Evolutionary conservation across 1,140 invertebrate genomes (phyloP).

Genomic region (Apis cerana): DNA sequence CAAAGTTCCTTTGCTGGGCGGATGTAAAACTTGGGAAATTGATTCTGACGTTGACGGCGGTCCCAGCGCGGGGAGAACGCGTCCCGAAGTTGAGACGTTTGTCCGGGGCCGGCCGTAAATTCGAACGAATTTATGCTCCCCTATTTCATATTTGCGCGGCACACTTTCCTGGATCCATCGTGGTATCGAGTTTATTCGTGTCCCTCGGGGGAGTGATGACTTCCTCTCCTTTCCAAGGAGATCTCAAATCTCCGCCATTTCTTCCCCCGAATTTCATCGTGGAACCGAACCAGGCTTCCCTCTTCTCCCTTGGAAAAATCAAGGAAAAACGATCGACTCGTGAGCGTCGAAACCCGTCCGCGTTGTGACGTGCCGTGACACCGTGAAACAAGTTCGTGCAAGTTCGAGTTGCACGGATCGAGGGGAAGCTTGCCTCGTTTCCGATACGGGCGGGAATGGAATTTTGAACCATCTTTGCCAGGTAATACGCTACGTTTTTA

Average conservation of each 20-base stretch:
- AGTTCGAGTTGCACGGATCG: too few species aligned
- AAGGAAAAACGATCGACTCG: too few species aligned
- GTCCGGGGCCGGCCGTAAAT: slow-evolving; percentile 32
- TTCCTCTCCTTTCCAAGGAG: too few species aligned
- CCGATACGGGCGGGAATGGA: too few species aligned
- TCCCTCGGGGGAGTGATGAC: background rate
- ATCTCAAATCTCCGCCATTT: background rate
- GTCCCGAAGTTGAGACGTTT: slow-evolving; percentile 36
- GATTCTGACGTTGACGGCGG: slow-evolving; percentile 34
- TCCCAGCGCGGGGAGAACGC: background rate
- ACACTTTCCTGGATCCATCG: slow-evolving; percentile 5
- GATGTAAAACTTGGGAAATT: slow-evolving; percentile 42
- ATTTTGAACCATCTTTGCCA: too few species aligned
- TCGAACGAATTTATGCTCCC: slow-evolving; percentile 41
- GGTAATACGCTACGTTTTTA: too few species aligned
- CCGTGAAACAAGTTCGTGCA: too few species aligned
- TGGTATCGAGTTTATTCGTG: slow-evolving; percentile 31
- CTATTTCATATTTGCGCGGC: slow-evolving; percentile 33
- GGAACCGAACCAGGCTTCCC: background rate
- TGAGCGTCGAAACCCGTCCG: too few species aligned
- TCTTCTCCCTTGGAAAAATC: too few species aligned
- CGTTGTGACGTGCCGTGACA: too few species aligned
- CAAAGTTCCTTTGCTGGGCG: background rate
- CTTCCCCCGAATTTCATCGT: background rate
- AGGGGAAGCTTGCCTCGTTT: too few species aligned